Evolutionary conservation across 2,797 vertebrate species (phyloP), one percentile per base, ranked within the genome.

Genomic region (Clamator glandarius): DNA sequence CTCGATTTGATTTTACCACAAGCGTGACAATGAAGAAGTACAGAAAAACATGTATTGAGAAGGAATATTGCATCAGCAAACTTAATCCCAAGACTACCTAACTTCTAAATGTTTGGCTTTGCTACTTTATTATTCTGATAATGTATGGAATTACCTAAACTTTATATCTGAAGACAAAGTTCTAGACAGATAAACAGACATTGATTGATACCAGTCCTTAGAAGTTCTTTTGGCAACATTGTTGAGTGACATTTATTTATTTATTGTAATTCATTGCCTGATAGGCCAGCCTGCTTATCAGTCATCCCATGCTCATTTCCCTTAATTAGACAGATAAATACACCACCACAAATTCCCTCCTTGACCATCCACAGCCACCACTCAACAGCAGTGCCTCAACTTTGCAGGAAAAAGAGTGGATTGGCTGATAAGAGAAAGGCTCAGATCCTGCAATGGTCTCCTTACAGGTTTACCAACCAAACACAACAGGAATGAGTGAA

Each of bases 311-410:
- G 82, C 89, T 94, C 84, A 92, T 95, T 95, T 92, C 87, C 89
- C 92, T 88, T 86, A 74, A 94, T 90, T 89, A 85, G n/a, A 86
- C 73, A 93, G 79, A 88, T 84, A 94, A 86, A 93, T 94, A 95
- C 96, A 96, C 94, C 95, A 96, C 96, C 96, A 96, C 96, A 96
- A 96, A 96, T 95, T 94, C 94, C 87, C 96, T 96, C 87, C 94
- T 96, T 96, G 93, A 96, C 95, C 93, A 95, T 96, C 94, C 95
- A 96, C 94, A 96, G 94, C 94, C 95, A 95, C 84, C 94, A 95
- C 91, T 95, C 92, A 94, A 90, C 84, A 96, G 76, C 87, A 92
- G 85, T 76, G 89, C 92, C 92, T 93, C 89, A 85, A 24, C 1
- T 15, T 39, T 93, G 91, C 58, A 93, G 89, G 91, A 94, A 76